Base-by-base conservation (phyloP, 2,113 vertebrate species). In the Pseudopodoces humilis region DNA sequence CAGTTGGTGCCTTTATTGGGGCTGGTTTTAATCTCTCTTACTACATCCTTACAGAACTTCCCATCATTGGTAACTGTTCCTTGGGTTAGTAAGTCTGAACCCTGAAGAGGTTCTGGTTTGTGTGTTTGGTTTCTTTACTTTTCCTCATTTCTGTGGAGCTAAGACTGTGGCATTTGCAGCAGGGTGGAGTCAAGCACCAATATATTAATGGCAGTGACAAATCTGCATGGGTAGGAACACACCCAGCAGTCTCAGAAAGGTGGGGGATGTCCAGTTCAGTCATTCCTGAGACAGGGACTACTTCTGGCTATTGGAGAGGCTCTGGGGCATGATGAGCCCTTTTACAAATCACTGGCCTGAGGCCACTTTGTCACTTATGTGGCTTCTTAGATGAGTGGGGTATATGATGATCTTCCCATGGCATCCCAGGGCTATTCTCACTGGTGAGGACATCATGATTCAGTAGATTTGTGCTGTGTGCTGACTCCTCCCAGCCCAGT, bases 81-180 rank as follows among this genome's bases (percentile, higher is more conserved):
- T 27, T 83, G 56, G 88, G 77, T 94, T 90, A 92, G 81, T 94
- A 95, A 86, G 83, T 94, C 31, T 89, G 88, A 94, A 68, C 30
- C n/a, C 24, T 69, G 20, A 25, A 76, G 59, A 69, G 46, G 47
- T 88, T 94, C 60, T 92, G 68, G 17, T 91, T 71, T 88, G 52
- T 90, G 81, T 60, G 30, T 71, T 90, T 91, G 53, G 21, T 77
- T 85, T 94, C 75, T 64, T 85, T 50, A 53, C 31, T 84, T 20
- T 56, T 79, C 15, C 41, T 93, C 15, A 5, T 76, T 88, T 88
- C 27, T 72, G 17, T 30, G 50, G 74, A 82, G 43, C 52, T 53
- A 11, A 83, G 33, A 33, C 49, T 76, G 24, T 2, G 4, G 14
- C 33, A 24, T 79, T 83, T 80, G 83, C 63, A 44, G 24, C 46